Percentiles rank a stretch among this genome's conserved stretches.
These are phyloP conservation scores for Sus cebifrons DNA, from an alignment of 2,797 vertebrate species.

Conservation along the genomic window DNA sequence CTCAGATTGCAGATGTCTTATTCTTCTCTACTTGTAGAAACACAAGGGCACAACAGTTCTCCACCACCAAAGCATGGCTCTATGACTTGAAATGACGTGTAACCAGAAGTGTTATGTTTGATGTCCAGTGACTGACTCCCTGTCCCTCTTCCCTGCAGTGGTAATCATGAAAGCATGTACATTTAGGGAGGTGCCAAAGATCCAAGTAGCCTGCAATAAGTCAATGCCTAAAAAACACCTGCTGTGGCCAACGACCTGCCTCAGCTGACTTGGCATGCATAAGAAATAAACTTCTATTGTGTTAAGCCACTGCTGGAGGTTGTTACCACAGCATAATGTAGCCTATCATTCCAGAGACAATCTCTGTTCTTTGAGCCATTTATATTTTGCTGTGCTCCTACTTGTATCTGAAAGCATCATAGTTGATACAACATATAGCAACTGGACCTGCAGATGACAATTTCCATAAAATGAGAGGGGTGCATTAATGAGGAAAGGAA, in stretches of 20 bases:
- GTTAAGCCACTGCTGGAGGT: not conserved
- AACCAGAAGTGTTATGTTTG: not conserved
- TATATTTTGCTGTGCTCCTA: not conserved
- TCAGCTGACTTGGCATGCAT: not conserved
- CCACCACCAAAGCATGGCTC: not conserved
- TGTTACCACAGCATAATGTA: not conserved
- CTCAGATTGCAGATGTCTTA: not conserved
- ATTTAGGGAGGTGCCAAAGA: not conserved
- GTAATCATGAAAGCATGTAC: not conserved
- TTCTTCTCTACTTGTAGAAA: not conserved
- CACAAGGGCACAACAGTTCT: not conserved
- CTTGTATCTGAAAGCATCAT: not conserved
- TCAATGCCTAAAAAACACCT: not conserved
- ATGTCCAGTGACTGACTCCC: not conserved
- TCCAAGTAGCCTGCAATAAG: not conserved
- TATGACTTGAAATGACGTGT: not conserved
- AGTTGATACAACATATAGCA: not conserved
- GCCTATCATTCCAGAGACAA: not conserved
- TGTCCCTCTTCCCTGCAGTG: not conserved
- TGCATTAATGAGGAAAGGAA: not conserved
- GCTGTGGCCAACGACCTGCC: not conserved
- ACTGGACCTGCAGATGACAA: not conserved
- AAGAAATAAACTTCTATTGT: not conserved
- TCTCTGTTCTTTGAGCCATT: not conserved
- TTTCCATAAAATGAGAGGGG: not conserved